phyloP scores from a whole-genome alignment of 2,888 invertebrate species.

The Dioctria linearis region DNA sequence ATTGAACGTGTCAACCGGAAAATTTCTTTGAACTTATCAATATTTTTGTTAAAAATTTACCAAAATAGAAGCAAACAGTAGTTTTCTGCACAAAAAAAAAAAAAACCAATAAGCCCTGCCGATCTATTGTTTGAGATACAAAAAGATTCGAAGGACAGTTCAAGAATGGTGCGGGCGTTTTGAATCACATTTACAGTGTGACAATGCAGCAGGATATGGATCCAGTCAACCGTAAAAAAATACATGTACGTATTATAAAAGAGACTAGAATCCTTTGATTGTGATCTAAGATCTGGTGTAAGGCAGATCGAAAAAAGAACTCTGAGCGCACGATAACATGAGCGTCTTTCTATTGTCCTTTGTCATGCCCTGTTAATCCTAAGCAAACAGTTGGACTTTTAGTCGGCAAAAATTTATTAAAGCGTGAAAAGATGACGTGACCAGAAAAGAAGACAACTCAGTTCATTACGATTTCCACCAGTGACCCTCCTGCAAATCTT shows the following conservation, averaged over 20 bases:
- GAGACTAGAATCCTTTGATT: conserved; percentile 32
- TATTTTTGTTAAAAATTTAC: conserved; percentile 25
- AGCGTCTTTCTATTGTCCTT: conserved; percentile 5
- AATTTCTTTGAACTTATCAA: conserved; percentile 12
- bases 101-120: neutral
- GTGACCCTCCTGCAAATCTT: too few species aligned
- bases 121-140: conserved; percentile 23
- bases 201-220: conserved; percentile 37
- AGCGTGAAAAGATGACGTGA: conserved; percentile 41
- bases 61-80: conserved; percentile 42
- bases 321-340: conserved; percentile 6
- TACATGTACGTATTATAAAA: neutral
- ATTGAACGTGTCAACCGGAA: conserved; percentile 1
- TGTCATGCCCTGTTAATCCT: conserved; percentile 29
- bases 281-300: neutral
- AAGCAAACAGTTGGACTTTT: conserved; percentile 27
- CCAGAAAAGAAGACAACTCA: conserved; percentile 8
- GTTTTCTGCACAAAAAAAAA: conserved; percentile 23
- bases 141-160: conserved; percentile 4
- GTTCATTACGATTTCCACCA: too few species aligned
- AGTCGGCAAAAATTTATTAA: conserved; percentile 12
- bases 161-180: conserved; percentile 10
- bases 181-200: conserved; percentile 18
- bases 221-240: conserved; percentile 32
- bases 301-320: conserved; percentile 18